phyloP scores from a whole-genome alignment of 1,140 invertebrate species.

The Lepidurus apus region DNA sequence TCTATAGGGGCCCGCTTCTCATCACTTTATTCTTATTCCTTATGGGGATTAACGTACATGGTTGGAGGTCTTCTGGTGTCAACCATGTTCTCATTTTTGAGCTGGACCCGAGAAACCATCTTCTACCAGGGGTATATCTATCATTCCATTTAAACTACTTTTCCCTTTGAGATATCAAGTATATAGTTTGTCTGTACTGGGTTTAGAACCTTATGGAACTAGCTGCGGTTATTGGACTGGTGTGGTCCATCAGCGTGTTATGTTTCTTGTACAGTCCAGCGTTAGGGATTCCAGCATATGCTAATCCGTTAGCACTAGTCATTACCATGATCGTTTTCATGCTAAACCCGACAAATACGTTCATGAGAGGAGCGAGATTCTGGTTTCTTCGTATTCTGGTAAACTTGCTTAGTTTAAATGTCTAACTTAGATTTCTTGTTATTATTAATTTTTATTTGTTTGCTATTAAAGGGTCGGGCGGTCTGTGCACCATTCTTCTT shows the following conservation, averaged over 20 bases:
- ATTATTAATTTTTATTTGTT: slow-evolving; percentile 28
- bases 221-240: slow-evolving; percentile 86
- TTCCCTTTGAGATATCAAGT: background rate
- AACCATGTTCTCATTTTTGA: slow-evolving; percentile 99
- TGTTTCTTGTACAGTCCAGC: slow-evolving; percentile 70
- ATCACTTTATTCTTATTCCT: slow-evolving; percentile 91
- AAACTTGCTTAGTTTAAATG: slow-evolving; percentile 37
- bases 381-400: slow-evolving; percentile 57
- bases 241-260: slow-evolving; percentile 80
- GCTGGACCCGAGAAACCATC: slow-evolving; percentile 92
- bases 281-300: slow-evolving; percentile 83
- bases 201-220: slow-evolving; percentile 79
- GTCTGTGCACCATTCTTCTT: slow-evolving; percentile 88
- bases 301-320: slow-evolving; percentile 80
- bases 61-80: slow-evolving; percentile 96
- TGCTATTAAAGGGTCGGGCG: slow-evolving; percentile 62
- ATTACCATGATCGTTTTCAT: slow-evolving; percentile 82
- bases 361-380: slow-evolving; percentile 77
- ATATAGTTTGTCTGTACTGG: slow-evolving; percentile 64
- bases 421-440: background rate
- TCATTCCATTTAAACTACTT: background rate
- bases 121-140: slow-evolving; percentile 41
- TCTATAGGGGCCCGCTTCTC: slow-evolving; percentile 89
- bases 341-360: slow-evolving; percentile 87
- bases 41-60: slow-evolving; percentile 91